A percentile compares a stretch with the other conserved stretches of the same genome.
These are phyloP conservation scores for Drosophila flavopinicola DNA, from an alignment of 2,888 invertebrate genomes.

Conservation along the genomic window DNA sequence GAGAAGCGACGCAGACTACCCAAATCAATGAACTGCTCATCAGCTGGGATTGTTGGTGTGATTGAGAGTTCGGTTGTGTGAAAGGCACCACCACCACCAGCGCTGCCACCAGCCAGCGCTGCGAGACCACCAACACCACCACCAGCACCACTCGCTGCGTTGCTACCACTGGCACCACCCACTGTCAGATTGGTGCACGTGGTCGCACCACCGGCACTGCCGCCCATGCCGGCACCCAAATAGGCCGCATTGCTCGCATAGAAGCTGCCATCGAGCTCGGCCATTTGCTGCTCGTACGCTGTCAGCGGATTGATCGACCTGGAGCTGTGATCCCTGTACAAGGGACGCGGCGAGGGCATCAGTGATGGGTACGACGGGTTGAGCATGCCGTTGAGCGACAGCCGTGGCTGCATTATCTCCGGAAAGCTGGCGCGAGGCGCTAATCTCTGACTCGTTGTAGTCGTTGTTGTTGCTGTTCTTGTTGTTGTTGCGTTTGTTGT, in stretches of 20 bases:
- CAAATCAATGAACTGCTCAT: slow-evolving; percentile 83
- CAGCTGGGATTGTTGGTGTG: slow-evolving; percentile 81
- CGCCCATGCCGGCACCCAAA: slow-evolving; percentile 66
- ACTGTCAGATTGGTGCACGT: slow-evolving; percentile 67
- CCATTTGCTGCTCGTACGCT: slow-evolving; percentile 82
- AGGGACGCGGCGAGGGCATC: slow-evolving; percentile 82
- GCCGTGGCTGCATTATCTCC: slow-evolving; percentile 83
- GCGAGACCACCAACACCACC: slow-evolving; percentile 19
- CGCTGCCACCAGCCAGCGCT: slow-evolving; percentile 22
- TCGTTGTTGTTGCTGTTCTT: slow-evolving; percentile 31
- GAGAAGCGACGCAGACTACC: slow-evolving; percentile 83
- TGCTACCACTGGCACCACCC: slow-evolving; percentile 41
- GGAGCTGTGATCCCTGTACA: slow-evolving; percentile 82
- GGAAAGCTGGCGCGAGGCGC: slow-evolving; percentile 80
- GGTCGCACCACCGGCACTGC: slow-evolving; percentile 59
- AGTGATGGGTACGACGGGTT: slow-evolving; percentile 82
- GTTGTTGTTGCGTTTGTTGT: slow-evolving; percentile 35
- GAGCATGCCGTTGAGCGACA: slow-evolving; percentile 83
- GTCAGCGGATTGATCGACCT: slow-evolving; percentile 83
- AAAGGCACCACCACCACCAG: slow-evolving; percentile 57
- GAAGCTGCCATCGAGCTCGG: slow-evolving; percentile 81
- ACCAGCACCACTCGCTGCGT: slow-evolving; percentile 24
- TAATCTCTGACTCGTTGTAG: slow-evolving; percentile 38
- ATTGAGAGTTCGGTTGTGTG: slow-evolving; percentile 83
- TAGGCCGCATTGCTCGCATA: slow-evolving; percentile 77